phyloP scores from a whole-genome alignment of 2,113 vertebrate species.

The Mormyrus lacerda region DNA sequence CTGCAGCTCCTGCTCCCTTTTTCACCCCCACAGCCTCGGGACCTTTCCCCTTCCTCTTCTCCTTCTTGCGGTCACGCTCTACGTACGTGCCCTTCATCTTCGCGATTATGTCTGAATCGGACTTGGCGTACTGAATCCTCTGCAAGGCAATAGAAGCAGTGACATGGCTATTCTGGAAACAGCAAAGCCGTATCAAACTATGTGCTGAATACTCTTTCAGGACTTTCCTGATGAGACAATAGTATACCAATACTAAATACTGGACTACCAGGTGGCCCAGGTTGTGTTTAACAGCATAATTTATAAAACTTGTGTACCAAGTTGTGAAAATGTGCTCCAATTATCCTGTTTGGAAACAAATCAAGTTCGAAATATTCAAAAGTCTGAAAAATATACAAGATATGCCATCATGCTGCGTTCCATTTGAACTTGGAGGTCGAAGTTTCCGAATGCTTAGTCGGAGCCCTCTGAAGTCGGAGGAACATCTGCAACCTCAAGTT shows the following conservation, averaged over 20 bases:
- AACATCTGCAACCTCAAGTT: not conserved
- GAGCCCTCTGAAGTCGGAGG: not conserved
- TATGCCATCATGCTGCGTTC: not conserved
- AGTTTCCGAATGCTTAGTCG: not conserved
- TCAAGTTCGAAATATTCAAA: not conserved
- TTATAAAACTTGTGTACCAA: not conserved
- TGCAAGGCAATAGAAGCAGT: conserved; percentile 30
- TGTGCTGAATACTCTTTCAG: not conserved
- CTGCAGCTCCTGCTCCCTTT: conserved; percentile 60
- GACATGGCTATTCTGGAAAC: not conserved
- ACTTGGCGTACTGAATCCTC: conserved; percentile 82
- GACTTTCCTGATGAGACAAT: not conserved
- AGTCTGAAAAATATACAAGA: not conserved
- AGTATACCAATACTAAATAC: not conserved
- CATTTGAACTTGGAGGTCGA: not conserved
- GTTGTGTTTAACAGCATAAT: not conserved
- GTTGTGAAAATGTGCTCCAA: not conserved
- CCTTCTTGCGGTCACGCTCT: conserved; percentile 82
- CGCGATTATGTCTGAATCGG: conserved; percentile 82
- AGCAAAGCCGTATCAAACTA: not conserved
- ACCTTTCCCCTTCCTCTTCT: conserved; percentile 73
- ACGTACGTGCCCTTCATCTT: conserved; percentile 90
- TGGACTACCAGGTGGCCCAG: not conserved
- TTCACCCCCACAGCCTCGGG: conserved; percentile 58
- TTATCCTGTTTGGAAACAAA: not conserved